Base-by-base conservation (phyloP, 2,797 vertebrate genomes). In the Acanthornis magna region DNA sequence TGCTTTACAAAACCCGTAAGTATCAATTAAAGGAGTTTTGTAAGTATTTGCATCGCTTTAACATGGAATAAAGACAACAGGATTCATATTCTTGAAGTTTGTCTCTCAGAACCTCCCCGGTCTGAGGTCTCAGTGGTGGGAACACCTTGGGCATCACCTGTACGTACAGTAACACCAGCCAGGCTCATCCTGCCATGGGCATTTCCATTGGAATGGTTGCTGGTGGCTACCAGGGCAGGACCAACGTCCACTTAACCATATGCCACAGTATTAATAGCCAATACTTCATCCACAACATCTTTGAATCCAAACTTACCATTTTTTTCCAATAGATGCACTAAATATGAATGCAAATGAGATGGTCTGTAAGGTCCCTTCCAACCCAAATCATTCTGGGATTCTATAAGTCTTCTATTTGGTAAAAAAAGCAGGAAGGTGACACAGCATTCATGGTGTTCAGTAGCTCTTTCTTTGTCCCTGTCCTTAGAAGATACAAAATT, bases 81-180 rank as follows among this genome's bases (percentile, higher is more conserved):
- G n/a, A 48, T 11, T 61, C 50, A 61, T 1, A 23, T 42, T 45
- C 23, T 78, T 70, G 13, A 45, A 67, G 68, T 80, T 13, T 58
- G 32, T 21, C 45, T 57, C 30, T 50, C 30, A 23, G 13, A 36
- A n/a, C 26, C 14, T 47, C 34, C 29, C 5, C 7, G 26, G 57
- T 40, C 42, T 2, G 17, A 75, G 71, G 43, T 70, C 40, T 36
- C 0, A 0, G 45, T 27, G 66, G 16, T 67, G 53, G 50, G n/a
- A 81, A 15, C 8, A 40, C 6, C 7, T 6, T 7, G n/a, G 50
- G 13, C 22, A 50, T 23, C 11, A 27, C 0, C 0, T 19, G 30
- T 9, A 9, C 4, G 15, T 34, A 11, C 48, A 57, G 11, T 17
- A 67, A 25, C 13, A 58, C 26, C 50, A 60, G 5, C 34, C 40